These are phyloP conservation scores for Clytia hemisphaerica DNA, from an alignment of 30 jellyfish, hydroid and myxozoan genomes.

Conservation along the genomic window DNA sequence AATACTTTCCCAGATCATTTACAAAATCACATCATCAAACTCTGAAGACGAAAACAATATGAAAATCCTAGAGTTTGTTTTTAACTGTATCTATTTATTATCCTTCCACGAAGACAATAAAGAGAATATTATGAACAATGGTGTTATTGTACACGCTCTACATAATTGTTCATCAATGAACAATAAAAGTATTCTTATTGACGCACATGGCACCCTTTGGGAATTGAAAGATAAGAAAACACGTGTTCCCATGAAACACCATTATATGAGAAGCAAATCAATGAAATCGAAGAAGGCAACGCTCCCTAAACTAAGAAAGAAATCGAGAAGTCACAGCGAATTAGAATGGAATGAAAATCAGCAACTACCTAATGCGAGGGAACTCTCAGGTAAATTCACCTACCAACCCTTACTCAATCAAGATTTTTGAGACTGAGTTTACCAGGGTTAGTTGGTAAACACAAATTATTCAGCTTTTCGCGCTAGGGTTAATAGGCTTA, in stretches of 20 bases:
- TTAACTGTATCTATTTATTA: constrained; percentile 58
- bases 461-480: no score
- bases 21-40: no score
- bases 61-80: constrained; percentile 32
- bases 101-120: constrained; percentile 46
- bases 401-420: no score
- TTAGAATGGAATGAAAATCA: neutral
- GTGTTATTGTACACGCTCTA: neutral
- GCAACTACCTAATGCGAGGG: constrained; percentile 6
- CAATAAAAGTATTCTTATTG: constrained; percentile 30
- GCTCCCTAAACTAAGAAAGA: no score
- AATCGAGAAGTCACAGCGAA: no score
- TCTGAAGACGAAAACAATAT: constrained; percentile 26
- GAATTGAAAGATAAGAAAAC: constrained; percentile 52
- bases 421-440: no score
- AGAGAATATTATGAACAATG: constrained; percentile 20
- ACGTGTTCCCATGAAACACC: constrained; percentile 15
- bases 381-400: no score
- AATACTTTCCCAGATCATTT: constrained; percentile 23
- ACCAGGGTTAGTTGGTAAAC: no score
- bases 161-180: constrained; percentile 12
- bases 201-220: constrained; percentile 63
- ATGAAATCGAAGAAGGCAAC: no score
- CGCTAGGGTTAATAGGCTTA: no score
- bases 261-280: constrained; percentile 14